phyloP scores from a whole-genome alignment of 2,888 invertebrate genomes.

The Phalera bucephala region DNA sequence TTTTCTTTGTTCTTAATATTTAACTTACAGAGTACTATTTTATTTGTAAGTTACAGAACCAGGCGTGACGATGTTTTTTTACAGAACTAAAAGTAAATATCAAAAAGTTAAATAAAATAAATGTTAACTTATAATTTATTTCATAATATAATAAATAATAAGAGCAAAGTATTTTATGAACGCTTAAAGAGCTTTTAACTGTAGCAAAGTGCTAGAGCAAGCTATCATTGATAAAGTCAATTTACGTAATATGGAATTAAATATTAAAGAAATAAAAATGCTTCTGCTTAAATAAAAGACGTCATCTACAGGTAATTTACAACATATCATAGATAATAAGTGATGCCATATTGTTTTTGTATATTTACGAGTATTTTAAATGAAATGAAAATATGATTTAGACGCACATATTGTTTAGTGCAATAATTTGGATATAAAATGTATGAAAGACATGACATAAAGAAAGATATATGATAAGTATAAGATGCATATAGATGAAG shows the following conservation, averaged over 20 bases:
- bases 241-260: conserved; percentile 11
- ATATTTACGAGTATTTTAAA: conserved; percentile 16
- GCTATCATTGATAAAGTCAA: not conserved
- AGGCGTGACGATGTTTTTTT: no score
- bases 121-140: not conserved
- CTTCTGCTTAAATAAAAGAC: conserved; percentile 13
- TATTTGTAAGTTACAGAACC: no score
- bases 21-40: no score
- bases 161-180: not conserved
- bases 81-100: not conserved
- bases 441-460: no score
- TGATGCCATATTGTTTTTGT: conserved; percentile 16
- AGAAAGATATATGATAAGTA: no score
- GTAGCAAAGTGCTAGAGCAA: not conserved
- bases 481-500: not conserved
- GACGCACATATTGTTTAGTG: conserved; percentile 14
- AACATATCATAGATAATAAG: conserved; percentile 49
- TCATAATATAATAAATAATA: not conserved
- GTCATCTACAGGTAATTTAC: conserved; percentile 41
- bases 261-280: no score
- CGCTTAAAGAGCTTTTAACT: not conserved
- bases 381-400: conserved; percentile 8
- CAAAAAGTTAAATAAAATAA: not conserved
- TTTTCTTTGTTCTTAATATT: no score
- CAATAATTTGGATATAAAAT: conserved; percentile 19